Evolutionary conservation across 1,140 invertebrate genomes (phyloP).

Genomic region (Drosophila nannoptera): DNA sequence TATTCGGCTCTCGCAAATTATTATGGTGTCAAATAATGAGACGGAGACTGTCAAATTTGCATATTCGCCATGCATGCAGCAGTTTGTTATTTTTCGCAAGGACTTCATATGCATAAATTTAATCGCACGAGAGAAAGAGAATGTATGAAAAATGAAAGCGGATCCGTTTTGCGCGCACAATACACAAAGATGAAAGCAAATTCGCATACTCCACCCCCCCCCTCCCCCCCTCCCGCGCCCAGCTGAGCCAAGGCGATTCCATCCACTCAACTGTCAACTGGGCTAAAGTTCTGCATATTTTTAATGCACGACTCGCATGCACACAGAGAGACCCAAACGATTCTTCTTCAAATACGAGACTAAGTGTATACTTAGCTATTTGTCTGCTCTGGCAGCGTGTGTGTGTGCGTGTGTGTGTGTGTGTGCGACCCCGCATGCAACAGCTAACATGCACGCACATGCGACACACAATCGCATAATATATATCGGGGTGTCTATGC

Average conservation of each 20-base stretch:
- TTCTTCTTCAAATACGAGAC: neutral
- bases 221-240: too few relatives aligned
- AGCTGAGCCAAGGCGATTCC: neutral
- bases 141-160: slow-evolving; percentile 35
- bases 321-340: slow-evolving; percentile 6
- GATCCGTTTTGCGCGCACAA: slow-evolving; percentile 2
- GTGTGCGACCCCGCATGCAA: slow-evolving; percentile 36
- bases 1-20: slow-evolving; percentile 54
- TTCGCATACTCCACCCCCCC: slow-evolving; percentile 21
- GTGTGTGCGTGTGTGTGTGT: neutral
- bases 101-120: slow-evolving; percentile 64
- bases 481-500: slow-evolving; percentile 61
- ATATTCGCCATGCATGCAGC: slow-evolving; percentile 61
- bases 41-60: slow-evolving; percentile 73
- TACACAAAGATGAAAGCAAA: slow-evolving; percentile 21
- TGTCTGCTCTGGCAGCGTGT: neutral
- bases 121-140: slow-evolving; percentile 44
- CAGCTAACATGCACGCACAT: slow-evolving; percentile 24
- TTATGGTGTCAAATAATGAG: slow-evolving; percentile 75
- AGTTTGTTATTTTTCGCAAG: slow-evolving; percentile 61
- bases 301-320: slow-evolving; percentile 54
- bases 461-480: slow-evolving; percentile 51
- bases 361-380: too few relatives aligned
- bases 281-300: slow-evolving; percentile 26
- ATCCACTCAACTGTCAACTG: slow-evolving; percentile 18